These are phyloP conservation scores for Danionella cerebrum DNA, from an alignment of 2,113 vertebrate genomes.

Conservation along the genomic window DNA sequence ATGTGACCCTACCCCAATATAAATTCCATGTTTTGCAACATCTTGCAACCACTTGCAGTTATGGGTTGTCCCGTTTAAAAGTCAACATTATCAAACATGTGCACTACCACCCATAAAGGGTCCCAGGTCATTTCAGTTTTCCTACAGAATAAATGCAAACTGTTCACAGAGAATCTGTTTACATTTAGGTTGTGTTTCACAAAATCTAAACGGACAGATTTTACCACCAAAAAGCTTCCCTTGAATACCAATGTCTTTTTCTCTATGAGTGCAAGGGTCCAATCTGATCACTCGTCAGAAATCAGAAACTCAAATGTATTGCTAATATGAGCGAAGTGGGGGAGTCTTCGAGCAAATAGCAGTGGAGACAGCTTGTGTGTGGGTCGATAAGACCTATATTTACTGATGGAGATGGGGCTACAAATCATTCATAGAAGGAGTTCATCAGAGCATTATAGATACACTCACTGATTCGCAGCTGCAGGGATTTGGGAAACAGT, in stretches of 20 bases:
- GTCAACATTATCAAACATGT: too few relatives aligned
- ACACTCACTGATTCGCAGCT: conserved; percentile 34
- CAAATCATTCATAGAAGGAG: conserved; percentile 54
- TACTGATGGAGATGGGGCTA: conserved; percentile 32
- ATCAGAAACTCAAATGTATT: conserved; percentile 18
- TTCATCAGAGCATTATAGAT: conserved; percentile 51
- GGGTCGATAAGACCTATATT: conserved; percentile 46
- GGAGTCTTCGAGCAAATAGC: conserved; percentile 36
- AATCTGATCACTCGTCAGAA: conserved; percentile 22
- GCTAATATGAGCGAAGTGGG: conserved; percentile 1
- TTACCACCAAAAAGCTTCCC: neutral
- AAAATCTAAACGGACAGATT: neutral
- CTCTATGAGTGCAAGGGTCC: neutral
- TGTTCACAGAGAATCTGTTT: neutral
- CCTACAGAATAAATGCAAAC: too few relatives aligned
- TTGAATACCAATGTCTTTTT: neutral
- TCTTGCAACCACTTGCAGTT: too few relatives aligned
- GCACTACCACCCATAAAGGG: too few relatives aligned
- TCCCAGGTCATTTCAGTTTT: too few relatives aligned
- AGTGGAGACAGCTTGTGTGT: conserved; percentile 23
- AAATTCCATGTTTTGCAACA: too few relatives aligned
- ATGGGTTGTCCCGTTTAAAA: too few relatives aligned
- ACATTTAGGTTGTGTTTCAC: too few relatives aligned
- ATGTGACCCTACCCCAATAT: too few relatives aligned
- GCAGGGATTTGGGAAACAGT: conserved; percentile 26